Evolutionary conservation across 2,797 vertebrate genomes (phyloP).

Genomic region (Leucoraja ocellata): DNA sequence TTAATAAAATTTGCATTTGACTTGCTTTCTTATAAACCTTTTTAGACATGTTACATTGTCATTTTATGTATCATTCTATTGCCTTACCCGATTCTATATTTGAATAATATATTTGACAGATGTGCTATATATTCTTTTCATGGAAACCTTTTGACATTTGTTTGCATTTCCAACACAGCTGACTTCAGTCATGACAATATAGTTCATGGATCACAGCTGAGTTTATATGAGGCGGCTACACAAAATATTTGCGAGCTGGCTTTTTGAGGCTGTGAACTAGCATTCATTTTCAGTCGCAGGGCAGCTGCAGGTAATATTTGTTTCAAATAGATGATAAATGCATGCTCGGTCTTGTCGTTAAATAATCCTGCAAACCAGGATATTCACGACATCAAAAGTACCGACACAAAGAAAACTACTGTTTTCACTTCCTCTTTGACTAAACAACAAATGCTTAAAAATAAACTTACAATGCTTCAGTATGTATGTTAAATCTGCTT

Average conservation of each 20-base stretch:
- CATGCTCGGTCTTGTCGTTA: not conserved
- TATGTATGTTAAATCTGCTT: not conserved
- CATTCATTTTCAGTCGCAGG: conserved; percentile 17
- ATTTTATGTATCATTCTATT: not conserved
- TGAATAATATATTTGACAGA: not conserved
- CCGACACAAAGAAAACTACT: not conserved
- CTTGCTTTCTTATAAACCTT: not conserved
- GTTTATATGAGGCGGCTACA: not conserved
- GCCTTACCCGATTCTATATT: not conserved
- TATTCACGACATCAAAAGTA: too few species aligned
- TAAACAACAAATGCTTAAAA: not conserved
- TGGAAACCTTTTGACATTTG: conserved; percentile 9
- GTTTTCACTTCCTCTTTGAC: not conserved
- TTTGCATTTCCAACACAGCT: conserved; percentile 28
- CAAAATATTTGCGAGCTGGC: not conserved
- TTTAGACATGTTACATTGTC: not conserved
- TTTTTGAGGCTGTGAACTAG: not conserved
- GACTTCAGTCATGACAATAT: not conserved
- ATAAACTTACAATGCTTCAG: conserved; percentile 23
- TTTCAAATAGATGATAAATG: not conserved
- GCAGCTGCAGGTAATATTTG: conserved; percentile 9
- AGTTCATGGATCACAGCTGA: not conserved
- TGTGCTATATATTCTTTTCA: not conserved
- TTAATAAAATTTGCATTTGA: conserved; percentile 26
- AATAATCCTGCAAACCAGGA: not conserved